These are phyloP conservation scores for Arvicola amphibius DNA, from an alignment of 2,797 vertebrate species.

Conservation along the genomic window DNA sequence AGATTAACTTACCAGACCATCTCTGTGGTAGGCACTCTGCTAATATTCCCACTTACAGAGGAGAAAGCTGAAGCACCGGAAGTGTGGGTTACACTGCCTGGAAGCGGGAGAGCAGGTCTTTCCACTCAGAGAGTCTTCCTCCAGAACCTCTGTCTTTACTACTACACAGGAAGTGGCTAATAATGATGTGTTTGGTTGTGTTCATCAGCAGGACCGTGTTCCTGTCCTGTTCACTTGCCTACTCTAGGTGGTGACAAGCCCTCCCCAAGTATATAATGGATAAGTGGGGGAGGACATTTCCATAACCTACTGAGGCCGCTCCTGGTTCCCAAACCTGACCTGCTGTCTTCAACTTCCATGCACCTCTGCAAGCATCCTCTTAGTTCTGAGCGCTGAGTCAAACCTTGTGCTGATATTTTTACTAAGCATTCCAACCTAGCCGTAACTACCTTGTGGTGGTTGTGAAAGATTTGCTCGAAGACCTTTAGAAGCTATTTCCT, in stretches of 20 bases:
- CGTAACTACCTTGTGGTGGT: not conserved
- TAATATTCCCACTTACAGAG: constrained; percentile 17
- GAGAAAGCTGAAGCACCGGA: constrained; percentile 13
- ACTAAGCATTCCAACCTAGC: not conserved
- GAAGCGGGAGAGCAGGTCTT: constrained; percentile 4
- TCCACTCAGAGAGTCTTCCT: not conserved
- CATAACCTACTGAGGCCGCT: not conserved
- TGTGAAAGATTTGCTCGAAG: not conserved
- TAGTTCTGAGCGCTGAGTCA: not conserved
- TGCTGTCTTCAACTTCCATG: not conserved
- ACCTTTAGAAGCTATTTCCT: constrained; percentile 25
- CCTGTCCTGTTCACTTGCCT: not conserved
- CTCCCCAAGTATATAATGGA: not conserved
- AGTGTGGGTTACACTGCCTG: not conserved
- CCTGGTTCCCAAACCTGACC: not conserved
- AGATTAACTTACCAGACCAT: not conserved
- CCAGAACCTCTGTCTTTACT: not conserved
- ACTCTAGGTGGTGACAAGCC: no score
- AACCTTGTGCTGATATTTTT: not conserved
- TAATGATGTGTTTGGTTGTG: not conserved
- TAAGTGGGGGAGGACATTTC: not conserved
- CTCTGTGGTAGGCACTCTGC: not conserved
- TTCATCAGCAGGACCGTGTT: not conserved
- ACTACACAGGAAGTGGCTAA: not conserved
- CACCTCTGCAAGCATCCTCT: not conserved